phyloP scores from a whole-genome alignment of 2,888 invertebrate genomes.

The Nezara viridula region DNA sequence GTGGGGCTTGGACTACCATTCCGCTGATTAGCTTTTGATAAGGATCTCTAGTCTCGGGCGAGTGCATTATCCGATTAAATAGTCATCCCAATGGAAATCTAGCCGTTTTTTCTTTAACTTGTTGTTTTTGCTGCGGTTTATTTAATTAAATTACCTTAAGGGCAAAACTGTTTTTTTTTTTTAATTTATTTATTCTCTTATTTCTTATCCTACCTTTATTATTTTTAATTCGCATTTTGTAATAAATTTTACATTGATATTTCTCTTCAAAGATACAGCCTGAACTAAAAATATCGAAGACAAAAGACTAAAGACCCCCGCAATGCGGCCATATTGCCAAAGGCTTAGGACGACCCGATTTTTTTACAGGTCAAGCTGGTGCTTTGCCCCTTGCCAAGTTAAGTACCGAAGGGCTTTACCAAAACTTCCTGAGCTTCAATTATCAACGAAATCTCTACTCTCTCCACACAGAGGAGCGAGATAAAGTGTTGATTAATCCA shows the following conservation, averaged over 20 bases:
- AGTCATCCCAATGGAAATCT: background rate
- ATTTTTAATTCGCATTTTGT: too few species aligned
- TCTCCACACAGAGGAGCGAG: too few species aligned
- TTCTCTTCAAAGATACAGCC: background rate
- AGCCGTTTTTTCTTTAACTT: background rate
- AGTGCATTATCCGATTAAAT: conserved; percentile 9
- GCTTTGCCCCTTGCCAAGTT: background rate
- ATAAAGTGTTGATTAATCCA: too few species aligned
- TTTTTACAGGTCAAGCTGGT: background rate
- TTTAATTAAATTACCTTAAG: background rate
- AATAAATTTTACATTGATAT: background rate
- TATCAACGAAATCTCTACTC: background rate
- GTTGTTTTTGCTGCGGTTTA: background rate
- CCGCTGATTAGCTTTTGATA: conserved; percentile 15
- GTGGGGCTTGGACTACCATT: background rate
- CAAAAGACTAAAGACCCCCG: background rate
- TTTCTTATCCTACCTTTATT: too few species aligned
- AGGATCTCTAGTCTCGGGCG: background rate
- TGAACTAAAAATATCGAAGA: background rate
- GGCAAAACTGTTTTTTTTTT: background rate
- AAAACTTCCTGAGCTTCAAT: background rate
- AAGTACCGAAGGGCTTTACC: background rate
- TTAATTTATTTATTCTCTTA: too few species aligned
- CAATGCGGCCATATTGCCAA: conserved; percentile 19
- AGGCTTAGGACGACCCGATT: conserved; percentile 18